Evolutionary conservation across 1,140 invertebrate genomes (phyloP).

Genomic region (Hyles euphorbiae): DNA sequence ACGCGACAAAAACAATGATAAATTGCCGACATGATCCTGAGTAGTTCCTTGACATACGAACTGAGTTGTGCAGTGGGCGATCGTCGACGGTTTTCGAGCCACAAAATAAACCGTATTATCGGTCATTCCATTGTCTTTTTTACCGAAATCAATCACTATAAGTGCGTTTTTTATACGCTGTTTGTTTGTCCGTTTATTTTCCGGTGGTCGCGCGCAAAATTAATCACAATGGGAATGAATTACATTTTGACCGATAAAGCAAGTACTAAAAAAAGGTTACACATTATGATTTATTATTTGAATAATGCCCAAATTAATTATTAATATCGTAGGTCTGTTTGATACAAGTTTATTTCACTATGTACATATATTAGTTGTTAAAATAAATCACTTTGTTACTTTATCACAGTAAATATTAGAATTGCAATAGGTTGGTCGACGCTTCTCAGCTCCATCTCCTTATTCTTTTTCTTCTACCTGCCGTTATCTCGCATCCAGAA

Average conservation of each 20-base stretch:
- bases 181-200: constrained; percentile 5
- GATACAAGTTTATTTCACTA: no score
- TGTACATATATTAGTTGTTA: no score
- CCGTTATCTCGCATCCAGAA: no score
- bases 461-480: no score
- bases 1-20: constrained; percentile 60
- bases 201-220: constrained; percentile 1
- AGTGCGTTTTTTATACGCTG: constrained; percentile 12
- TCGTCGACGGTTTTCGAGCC: not conserved
- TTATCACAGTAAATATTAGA: no score
- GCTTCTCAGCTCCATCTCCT: no score
- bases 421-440: no score
- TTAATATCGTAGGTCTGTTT: no score
- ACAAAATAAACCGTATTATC: constrained; percentile 15
- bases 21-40: constrained; percentile 40
- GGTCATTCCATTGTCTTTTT: constrained; percentile 15
- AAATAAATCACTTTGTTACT: no score
- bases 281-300: no score
- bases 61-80: constrained; percentile 27
- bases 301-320: no score
- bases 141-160: constrained; percentile 21
- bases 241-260: not conserved
- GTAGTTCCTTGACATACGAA: constrained; percentile 34
- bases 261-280: no score
- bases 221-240: constrained; percentile 2